phyloP scores from a whole-genome alignment of 2,888 invertebrate species.

The Torymus aiolomorphi region DNA sequence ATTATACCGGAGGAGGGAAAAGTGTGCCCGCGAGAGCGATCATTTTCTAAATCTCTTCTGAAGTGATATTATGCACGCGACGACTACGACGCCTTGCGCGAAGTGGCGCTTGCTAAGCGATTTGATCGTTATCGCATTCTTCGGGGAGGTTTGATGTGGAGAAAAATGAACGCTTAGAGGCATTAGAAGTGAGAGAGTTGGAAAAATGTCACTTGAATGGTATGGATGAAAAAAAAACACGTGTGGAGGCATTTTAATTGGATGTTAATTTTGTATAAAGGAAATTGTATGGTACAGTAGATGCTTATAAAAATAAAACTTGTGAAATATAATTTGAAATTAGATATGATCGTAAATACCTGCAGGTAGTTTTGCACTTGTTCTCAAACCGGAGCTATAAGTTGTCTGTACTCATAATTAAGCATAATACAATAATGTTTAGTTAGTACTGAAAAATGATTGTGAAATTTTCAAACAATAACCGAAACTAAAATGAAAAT shows the following conservation, averaged over 20 bases:
- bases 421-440: too few relatives aligned
- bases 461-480: too few relatives aligned
- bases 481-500: too few relatives aligned
- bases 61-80: conserved; percentile 4
- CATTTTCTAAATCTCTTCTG: conserved; percentile 4
- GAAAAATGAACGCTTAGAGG: too few relatives aligned
- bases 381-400: conserved; percentile 13
- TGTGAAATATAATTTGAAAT: conserved; percentile 11
- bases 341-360: conserved; percentile 27
- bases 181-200: too few relatives aligned
- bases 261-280: neutral
- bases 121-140: conserved; percentile 8
- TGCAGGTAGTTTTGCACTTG: conserved; percentile 12
- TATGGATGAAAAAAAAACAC: neutral
- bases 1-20: conserved; percentile 10
- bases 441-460: too few relatives aligned
- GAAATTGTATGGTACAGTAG: conserved; percentile 2
- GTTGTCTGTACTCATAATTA: neutral
- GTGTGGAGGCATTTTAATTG: conserved; percentile 3
- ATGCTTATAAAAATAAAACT: conserved; percentile 19
- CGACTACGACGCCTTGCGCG: conserved; percentile 1
- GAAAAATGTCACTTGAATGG: too few relatives aligned
- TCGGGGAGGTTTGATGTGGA: neutral
- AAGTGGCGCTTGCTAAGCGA: conserved; percentile 7
- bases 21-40: neutral